Base-by-base conservation (phyloP, 2,797 vertebrate genomes). In the Typhlichthys subterraneus region DNA sequence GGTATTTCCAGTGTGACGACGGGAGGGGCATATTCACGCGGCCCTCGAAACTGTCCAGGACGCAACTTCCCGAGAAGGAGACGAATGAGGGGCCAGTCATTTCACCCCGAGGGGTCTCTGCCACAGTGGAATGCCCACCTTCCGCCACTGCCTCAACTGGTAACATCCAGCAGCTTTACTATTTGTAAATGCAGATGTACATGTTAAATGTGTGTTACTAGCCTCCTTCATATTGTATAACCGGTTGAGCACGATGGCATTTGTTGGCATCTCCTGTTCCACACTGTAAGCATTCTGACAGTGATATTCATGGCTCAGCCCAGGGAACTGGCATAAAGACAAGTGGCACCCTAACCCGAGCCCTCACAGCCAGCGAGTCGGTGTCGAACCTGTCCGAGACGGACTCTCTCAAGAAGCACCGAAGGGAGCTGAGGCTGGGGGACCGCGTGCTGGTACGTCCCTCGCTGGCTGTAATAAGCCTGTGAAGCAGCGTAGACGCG, bases 361-460 rank as follows among this genome's bases (percentile, higher is more conserved):
- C 92, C 7, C 91, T 90, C 78, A 91, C 93, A 0, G 83, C 93
- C 70, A 98, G 95, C 4, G 96, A 95, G 75, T 98, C 97, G 0
- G 80, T 95, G 69, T 96, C 97, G 1, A 99, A 99, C 80, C 92
- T 99, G 2, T 99, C 98, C 0, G 98, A 99, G 86, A 88, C 96
- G 0, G 96, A 98, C 13, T 99, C 97, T 0, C 57, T 92, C 6
- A 97, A 98, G 90, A 99, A 97, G 81, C 94, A 87, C 49, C 94
- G 94, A 73, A 85, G 95, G 61, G 97, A 98, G 78, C 93, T 99
- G 77, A 95, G 94, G 86, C 89, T 97, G 0, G 94, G 94, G 45
- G 96, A 99, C 67, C 82, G 97, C 5, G 97, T 99, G 23, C 81
- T 99, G 94, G 97, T 98, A 76, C 93, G 92, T 57, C 0, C n/a